A percentile compares a stretch with the other conserved stretches of the same genome.
These are phyloP conservation scores for Meloidogyne chitwoodi DNA, from an alignment of 1,140 invertebrate species.

Conservation along the genomic window DNA sequence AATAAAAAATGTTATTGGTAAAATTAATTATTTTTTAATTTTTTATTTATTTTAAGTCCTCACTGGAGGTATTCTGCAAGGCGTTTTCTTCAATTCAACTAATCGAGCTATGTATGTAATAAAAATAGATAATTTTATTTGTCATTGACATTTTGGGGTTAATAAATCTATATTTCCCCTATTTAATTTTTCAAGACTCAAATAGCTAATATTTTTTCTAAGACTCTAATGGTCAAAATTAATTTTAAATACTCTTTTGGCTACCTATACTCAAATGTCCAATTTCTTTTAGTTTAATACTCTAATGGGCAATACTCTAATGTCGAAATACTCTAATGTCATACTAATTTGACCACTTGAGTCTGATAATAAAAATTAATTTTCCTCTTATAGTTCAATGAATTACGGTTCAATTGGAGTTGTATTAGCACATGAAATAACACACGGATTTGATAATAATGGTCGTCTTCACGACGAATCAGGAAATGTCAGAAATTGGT, in stretches of 20 bases:
- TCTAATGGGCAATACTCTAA: too few species aligned
- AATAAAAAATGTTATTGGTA: conserved; percentile 26
- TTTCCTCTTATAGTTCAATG: conserved; percentile 9
- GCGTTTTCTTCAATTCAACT: conserved; percentile 16
- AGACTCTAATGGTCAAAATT: background rate
- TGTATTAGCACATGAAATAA: conserved; percentile 70
- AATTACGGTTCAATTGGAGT: conserved; percentile 36
- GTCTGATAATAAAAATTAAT: background rate
- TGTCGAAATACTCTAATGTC: too few species aligned
- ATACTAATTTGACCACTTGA: too few species aligned
- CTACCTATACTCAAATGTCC: too few species aligned
- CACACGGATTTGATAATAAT: conserved; percentile 85
- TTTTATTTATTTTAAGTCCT: conserved; percentile 6
- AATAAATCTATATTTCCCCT: too few species aligned
- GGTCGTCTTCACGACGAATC: conserved; percentile 55
- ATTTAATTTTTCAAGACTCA: too few species aligned
- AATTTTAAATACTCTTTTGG: too few species aligned
- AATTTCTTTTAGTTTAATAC: too few species aligned
- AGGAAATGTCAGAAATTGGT: conserved; percentile 59
- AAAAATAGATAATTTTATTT: too few species aligned
- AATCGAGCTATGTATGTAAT: background rate
- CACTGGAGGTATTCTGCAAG: conserved; percentile 21
- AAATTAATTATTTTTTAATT: background rate
- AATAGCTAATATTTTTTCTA: too few species aligned
- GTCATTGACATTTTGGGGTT: too few species aligned